A percentile compares a stretch with the other conserved stretches of the same genome.
phyloP scores from a whole-genome alignment of 2,888 invertebrate species.

The Campopleginae sp. region DNA sequence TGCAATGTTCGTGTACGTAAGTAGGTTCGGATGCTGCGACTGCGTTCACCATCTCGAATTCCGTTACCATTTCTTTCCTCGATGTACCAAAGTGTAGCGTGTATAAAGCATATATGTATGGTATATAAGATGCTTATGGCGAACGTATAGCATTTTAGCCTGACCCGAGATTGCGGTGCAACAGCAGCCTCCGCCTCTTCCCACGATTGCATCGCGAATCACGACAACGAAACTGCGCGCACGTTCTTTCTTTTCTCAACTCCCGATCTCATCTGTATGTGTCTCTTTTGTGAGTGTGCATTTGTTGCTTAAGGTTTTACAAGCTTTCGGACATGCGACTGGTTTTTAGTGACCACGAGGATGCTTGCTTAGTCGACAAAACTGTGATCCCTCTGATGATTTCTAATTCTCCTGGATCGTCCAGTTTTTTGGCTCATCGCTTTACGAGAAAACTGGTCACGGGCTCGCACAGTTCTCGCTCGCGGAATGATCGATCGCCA shows the following conservation, averaged over 20 bases:
- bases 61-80: slow-evolving; percentile 71
- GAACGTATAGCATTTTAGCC: slow-evolving; percentile 63
- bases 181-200: slow-evolving; percentile 69
- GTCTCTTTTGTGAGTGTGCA: slow-evolving; percentile 5
- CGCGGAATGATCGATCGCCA: slow-evolving; percentile 46
- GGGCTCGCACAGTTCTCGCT: slow-evolving; percentile 24
- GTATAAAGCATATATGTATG: slow-evolving; percentile 40
- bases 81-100: slow-evolving; percentile 43
- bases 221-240: slow-evolving; percentile 64
- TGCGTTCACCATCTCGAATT: slow-evolving; percentile 70
- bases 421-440: slow-evolving; percentile 64
- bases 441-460: slow-evolving; percentile 35
- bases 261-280: slow-evolving; percentile 25
- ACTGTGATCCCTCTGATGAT: slow-evolving; percentile 59
- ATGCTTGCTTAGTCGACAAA: slow-evolving; percentile 11
- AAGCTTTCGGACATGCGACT: slow-evolving; percentile 27
- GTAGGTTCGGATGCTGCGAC: slow-evolving; percentile 71
- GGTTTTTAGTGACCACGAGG: slow-evolving; percentile 44
- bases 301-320: slow-evolving; percentile 24
- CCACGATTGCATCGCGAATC: slow-evolving; percentile 70
- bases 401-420: slow-evolving; percentile 69
- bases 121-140: slow-evolving; percentile 37
- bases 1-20: slow-evolving; percentile 71
- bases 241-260: slow-evolving; percentile 57
- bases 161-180: slow-evolving; percentile 63